Evolutionary conservation across 2,797 vertebrate genomes (phyloP).

Genomic region (Mormyrus proboscirostris): DNA sequence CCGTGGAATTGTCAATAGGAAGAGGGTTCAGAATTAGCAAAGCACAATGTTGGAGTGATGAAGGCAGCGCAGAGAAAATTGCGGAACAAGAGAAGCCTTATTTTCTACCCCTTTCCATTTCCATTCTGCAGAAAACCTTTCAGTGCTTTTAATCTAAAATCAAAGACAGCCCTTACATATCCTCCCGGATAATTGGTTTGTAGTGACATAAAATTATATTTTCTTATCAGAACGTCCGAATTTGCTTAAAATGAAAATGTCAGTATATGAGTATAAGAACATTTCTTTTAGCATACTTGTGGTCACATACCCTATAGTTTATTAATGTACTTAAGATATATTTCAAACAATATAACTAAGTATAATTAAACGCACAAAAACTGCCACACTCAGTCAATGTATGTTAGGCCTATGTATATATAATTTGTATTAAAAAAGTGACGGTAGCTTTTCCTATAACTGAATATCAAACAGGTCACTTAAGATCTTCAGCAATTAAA

Average conservation of each 20-base stretch:
- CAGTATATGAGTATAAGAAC: neutral
- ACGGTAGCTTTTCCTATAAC: slow-evolving; percentile 36
- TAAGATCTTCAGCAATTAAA: slow-evolving; percentile 16
- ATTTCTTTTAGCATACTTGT: neutral
- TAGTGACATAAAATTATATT: slow-evolving; percentile 23
- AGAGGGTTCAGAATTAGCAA: slow-evolving; percentile 86
- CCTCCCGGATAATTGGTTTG: slow-evolving; percentile 40
- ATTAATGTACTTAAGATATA: neutral
- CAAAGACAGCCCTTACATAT: slow-evolving; percentile 38
- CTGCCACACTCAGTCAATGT: neutral
- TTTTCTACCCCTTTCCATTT: slow-evolving; percentile 61
- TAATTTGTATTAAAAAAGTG: neutral
- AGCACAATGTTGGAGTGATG: slow-evolving; percentile 89
- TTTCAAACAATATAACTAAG: neutral
- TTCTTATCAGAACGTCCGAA: slow-evolving; percentile 13
- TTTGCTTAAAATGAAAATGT: slow-evolving; percentile 8
- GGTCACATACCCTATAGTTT: neutral
- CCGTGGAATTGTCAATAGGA: slow-evolving; percentile 83
- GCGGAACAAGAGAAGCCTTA: slow-evolving; percentile 72
- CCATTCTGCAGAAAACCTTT: slow-evolving; percentile 40
- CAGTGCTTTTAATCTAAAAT: slow-evolving; percentile 30
- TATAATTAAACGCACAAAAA: neutral
- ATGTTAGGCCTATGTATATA: neutral
- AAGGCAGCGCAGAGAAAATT: slow-evolving; percentile 78
- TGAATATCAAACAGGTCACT: slow-evolving; percentile 33